A percentile compares a stretch with the other conserved stretches of the same genome.
Evolutionary conservation across 30 jellyfish, hydroid and myxozoan genomes (phyloP).

Genomic region (Morbakka virulenta): DNA sequence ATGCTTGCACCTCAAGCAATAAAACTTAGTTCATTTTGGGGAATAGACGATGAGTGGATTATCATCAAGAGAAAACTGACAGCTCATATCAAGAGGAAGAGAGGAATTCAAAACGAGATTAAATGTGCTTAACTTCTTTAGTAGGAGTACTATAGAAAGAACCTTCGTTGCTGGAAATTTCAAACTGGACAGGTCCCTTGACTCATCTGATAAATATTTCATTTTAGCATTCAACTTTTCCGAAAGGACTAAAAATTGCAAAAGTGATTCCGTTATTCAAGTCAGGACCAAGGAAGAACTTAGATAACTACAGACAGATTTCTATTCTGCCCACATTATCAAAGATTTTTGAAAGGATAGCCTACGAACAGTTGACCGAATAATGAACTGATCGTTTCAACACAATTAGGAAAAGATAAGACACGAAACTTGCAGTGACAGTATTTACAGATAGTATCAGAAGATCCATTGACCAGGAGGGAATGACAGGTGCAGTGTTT

Average conservation of each 20-base stretch:
- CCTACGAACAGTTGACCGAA: slow-evolving; percentile 30
- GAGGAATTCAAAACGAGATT: no score
- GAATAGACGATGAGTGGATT: no score
- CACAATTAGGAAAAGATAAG: slow-evolving; percentile 30
- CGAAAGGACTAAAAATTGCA: slow-evolving; percentile 23
- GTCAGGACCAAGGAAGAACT: slow-evolving; percentile 7
- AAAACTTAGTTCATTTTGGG: no score
- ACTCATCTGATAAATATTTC: slow-evolving; percentile 6
- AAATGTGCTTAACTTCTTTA: no score
- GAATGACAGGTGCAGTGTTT: slow-evolving; percentile 55
- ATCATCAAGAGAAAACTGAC: no score
- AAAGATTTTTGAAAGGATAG: slow-evolving; percentile 35
- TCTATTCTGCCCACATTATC: slow-evolving; percentile 52
- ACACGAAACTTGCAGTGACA: slow-evolving; percentile 41
- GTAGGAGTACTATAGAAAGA: no score
- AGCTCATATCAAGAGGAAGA: no score
- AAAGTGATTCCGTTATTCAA: slow-evolving; percentile 45
- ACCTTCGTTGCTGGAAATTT: no score
- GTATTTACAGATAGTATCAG: slow-evolving; percentile 32
- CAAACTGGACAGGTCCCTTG: slow-evolving; percentile 41
- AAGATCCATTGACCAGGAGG: slow-evolving; percentile 41
- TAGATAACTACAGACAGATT: slow-evolving; percentile 32
- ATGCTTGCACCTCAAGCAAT: no score
- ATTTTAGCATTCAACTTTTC: slow-evolving; percentile 8
- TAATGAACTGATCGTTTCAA: slow-evolving; percentile 8